Percentiles rank a stretch among this genome's conserved stretches.
phyloP scores from a whole-genome alignment of 2,797 vertebrate species.

The Sebastes cheni region DNA sequence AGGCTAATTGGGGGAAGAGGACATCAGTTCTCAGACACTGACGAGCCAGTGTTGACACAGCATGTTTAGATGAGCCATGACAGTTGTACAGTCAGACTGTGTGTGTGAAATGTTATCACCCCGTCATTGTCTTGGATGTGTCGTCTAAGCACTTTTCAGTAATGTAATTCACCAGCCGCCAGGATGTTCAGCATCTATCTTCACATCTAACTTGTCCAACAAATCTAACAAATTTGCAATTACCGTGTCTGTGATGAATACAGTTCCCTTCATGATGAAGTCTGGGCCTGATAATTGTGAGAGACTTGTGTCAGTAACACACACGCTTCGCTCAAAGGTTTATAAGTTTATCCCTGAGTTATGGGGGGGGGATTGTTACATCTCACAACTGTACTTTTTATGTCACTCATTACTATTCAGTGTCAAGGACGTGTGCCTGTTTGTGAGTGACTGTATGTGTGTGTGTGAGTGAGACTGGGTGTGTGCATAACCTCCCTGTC shows the following conservation, averaged over 20 bases:
- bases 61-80: slow-evolving; percentile 60
- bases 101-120: slow-evolving; percentile 54
- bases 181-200: slow-evolving; percentile 64
- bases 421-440: slow-evolving; percentile 65
- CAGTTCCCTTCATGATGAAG: slow-evolving; percentile 31
- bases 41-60: slow-evolving; percentile 52
- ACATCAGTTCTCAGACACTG: slow-evolving; percentile 34
- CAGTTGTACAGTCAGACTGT: slow-evolving; percentile 73
- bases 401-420: slow-evolving; percentile 79
- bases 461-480: slow-evolving; percentile 39
- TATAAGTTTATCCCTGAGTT: slow-evolving; percentile 31
- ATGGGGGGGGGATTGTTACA: slow-evolving; percentile 38
- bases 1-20: slow-evolving; percentile 32
- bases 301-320: slow-evolving; percentile 44
- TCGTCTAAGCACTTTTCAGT: slow-evolving; percentile 72
- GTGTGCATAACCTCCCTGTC: slow-evolving; percentile 50
- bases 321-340: slow-evolving; percentile 49
- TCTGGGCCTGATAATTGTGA: slow-evolving; percentile 42
- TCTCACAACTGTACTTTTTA: slow-evolving; percentile 73
- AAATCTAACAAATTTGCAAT: slow-evolving; percentile 38
- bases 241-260: slow-evolving; percentile 36
- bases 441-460: slow-evolving; percentile 26
- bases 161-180: slow-evolving; percentile 73
- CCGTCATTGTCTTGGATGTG: slow-evolving; percentile 66
- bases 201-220: slow-evolving; percentile 52